A percentile compares a stretch with the other conserved stretches of the same genome.
phyloP scores from a whole-genome alignment of 2,888 invertebrate species.

The Oligia strigilis region DNA sequence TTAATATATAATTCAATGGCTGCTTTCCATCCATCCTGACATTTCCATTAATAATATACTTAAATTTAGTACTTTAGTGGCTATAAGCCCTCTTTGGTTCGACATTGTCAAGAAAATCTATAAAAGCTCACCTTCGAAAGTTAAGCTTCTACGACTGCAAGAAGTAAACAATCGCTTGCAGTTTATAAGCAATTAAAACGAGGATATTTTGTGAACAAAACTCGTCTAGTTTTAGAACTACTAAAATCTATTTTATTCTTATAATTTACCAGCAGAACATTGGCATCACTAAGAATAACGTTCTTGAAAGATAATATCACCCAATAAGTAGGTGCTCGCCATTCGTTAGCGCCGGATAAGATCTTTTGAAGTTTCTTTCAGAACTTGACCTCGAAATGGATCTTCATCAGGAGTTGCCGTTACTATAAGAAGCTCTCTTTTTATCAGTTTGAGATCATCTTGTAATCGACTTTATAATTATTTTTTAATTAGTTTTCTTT shows the following conservation, averaged over 20 bases:
- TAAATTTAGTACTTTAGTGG: neutral
- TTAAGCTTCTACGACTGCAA: slow-evolving; percentile 1
- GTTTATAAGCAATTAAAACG: neutral
- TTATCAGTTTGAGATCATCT: slow-evolving; percentile 53
- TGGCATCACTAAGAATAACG: slow-evolving; percentile 43
- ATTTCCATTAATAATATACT: too few relatives aligned
- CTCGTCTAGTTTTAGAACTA: neutral
- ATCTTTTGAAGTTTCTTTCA: slow-evolving; percentile 61
- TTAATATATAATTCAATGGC: too few relatives aligned
- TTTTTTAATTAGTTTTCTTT: slow-evolving; percentile 17
- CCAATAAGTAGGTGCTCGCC: slow-evolving; percentile 54
- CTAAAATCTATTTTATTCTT: slow-evolving; percentile 35
- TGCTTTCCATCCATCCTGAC: too few relatives aligned
- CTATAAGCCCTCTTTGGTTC: neutral
- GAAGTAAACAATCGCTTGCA: neutral
- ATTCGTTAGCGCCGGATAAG: slow-evolving; percentile 50
- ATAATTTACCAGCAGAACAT: slow-evolving; percentile 24
- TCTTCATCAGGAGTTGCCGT: slow-evolving; percentile 68
- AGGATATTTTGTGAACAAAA: neutral
- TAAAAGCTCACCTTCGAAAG: neutral
- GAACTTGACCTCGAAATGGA: slow-evolving; percentile 66
- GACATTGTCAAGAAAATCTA: neutral
- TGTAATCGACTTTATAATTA: slow-evolving; percentile 1
- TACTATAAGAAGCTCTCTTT: slow-evolving; percentile 58
- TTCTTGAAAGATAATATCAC: slow-evolving; percentile 51